These are phyloP conservation scores for Progne subis DNA, from an alignment of 2,113 vertebrate species.

Conservation along the genomic window DNA sequence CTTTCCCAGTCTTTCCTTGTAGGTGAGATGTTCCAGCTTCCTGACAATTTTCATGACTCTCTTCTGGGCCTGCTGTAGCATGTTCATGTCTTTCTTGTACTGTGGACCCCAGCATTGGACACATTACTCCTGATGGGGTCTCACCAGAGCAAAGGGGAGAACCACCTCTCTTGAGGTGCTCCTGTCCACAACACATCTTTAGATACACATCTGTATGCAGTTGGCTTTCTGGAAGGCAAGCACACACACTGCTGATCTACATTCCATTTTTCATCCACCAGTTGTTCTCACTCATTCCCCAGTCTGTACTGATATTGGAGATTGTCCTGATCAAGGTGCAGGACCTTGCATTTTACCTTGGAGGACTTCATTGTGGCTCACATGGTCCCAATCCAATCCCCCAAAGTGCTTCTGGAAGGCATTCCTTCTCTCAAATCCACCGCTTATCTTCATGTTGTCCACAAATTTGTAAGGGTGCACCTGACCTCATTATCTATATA, in stretches of 20 bases:
- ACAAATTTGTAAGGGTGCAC: neutral
- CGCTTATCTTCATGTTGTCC: neutral
- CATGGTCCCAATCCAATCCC: neutral
- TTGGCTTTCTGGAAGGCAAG: neutral
- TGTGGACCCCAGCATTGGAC: accelerated
- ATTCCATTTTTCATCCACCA: neutral
- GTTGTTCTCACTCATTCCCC: neutral
- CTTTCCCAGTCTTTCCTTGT: neutral
- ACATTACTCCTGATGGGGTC: neutral
- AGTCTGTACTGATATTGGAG: neutral
- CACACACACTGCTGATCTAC: neutral
- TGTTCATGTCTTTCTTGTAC: neutral
- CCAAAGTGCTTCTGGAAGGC: neutral
- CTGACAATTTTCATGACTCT: neutral
- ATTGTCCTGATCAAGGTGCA: neutral
- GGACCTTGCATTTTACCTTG: neutral
- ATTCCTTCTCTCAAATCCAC: neutral
- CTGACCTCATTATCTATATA: neutral
- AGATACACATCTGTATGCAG: neutral
- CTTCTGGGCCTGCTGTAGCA: neutral
- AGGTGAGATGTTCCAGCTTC: neutral
- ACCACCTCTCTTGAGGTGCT: neutral
- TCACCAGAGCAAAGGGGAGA: neutral
- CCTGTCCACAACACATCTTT: neutral
- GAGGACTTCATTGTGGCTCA: neutral